phyloP scores from a whole-genome alignment of 2,888 invertebrate species.

The Polymixis lichenea region DNA sequence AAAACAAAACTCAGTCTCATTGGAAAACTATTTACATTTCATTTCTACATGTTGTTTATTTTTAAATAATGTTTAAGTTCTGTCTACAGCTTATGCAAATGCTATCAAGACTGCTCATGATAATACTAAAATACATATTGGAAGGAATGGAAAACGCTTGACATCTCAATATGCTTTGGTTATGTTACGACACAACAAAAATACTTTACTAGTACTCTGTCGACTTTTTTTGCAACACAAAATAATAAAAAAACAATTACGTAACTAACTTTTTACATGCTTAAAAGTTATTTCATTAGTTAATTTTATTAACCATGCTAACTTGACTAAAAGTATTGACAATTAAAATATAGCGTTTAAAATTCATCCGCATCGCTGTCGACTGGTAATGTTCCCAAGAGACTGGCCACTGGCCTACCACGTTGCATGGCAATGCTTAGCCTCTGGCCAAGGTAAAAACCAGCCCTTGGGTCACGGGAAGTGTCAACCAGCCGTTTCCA shows the following conservation, averaged over 20 bases:
- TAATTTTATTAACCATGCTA: too few species aligned
- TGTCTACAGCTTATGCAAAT: neutral
- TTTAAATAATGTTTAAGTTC: neutral
- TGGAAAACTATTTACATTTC: slow-evolving; percentile 7
- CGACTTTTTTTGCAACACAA: too few species aligned
- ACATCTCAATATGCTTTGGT: neutral
- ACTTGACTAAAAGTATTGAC: too few species aligned
- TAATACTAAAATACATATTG: neutral
- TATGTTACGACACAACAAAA: neutral
- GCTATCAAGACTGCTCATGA: neutral
- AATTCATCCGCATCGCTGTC: too few species aligned
- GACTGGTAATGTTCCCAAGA: too few species aligned
- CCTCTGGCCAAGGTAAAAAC: too few species aligned
- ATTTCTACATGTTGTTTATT: slow-evolving; percentile 4
- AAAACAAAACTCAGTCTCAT: neutral
- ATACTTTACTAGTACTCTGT: neutral
- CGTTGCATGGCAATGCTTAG: too few species aligned
- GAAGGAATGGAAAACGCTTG: neutral
- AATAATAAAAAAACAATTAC: neutral
- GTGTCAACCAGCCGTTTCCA: too few species aligned
- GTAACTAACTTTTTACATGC: neutral
- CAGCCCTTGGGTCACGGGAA: too few species aligned
- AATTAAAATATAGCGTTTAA: too few species aligned
- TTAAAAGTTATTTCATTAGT: neutral
- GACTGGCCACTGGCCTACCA: too few species aligned